These are phyloP conservation scores for Drosophila meridiana DNA, from an alignment of 2,888 invertebrate species.

Conservation along the genomic window DNA sequence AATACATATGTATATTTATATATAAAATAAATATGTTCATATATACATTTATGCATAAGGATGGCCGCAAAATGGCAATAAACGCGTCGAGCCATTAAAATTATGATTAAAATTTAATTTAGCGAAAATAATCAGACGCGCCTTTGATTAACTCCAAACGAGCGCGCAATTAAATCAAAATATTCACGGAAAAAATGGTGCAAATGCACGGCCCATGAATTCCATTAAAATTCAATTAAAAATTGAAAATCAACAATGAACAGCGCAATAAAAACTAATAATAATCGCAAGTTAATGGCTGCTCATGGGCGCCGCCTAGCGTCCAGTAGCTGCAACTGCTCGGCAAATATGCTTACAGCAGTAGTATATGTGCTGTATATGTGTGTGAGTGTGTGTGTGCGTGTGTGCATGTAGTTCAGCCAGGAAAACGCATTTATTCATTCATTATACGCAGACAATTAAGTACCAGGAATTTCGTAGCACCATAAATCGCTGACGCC, in stretches of 20 bases:
- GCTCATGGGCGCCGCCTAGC: constrained; percentile 37
- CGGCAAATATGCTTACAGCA: constrained; percentile 41
- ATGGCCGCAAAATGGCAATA: constrained; percentile 44
- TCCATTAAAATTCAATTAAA: constrained; percentile 80
- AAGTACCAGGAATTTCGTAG: constrained; percentile 80
- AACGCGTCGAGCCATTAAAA: constrained; percentile 59
- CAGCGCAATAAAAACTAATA: constrained; percentile 72
- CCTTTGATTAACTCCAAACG: constrained; percentile 66
- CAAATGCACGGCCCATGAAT: constrained; percentile 63
- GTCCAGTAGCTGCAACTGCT: constrained; percentile 25
- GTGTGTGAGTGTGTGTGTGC: neutral
- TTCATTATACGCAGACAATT: constrained; percentile 81
- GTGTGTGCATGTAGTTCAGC: constrained; percentile 1
- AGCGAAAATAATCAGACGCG: constrained; percentile 70
- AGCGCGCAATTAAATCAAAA: constrained; percentile 52
- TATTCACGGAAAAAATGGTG: constrained; percentile 6
- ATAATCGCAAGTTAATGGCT: constrained; percentile 68
- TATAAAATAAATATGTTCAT: constrained; percentile 3
- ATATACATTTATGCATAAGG: constrained; percentile 8
- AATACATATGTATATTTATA: neutral
- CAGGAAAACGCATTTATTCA: constrained; percentile 72
- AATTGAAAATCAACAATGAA: constrained; percentile 52
- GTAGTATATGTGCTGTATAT: neutral
- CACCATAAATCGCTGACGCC: constrained; percentile 66
- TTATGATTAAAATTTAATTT: constrained; percentile 79